Evolutionary conservation across 2,113 vertebrate species (phyloP), one percentile per base, ranked within the genome.

Genomic region (Pachycephala philippinensis): DNA sequence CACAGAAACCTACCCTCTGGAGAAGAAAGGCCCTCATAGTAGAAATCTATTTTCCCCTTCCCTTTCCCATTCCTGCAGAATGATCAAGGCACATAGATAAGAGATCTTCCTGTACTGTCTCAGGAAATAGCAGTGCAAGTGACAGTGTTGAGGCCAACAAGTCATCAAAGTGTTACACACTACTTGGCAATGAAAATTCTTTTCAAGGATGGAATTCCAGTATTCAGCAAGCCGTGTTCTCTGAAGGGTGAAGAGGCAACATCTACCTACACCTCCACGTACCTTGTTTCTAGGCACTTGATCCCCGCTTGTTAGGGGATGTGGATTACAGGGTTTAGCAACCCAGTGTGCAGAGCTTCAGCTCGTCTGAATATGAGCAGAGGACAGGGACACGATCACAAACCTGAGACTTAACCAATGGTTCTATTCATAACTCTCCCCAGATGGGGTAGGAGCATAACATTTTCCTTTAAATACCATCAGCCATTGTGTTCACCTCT

Each of bases 341-440:
- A 31, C 8, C 4, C 49, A 28, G 9, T 7, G 9, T 27, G 27
- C 35, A 60, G 30, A 64, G 11, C 26, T 50, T 45, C 37, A 57
- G 31, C 52, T 88, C 10, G 20, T 45, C 26, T 35, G 13, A 39
- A 59, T 68, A 37, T 23, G 52, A 88, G 40, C 23, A 45, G 39
- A 76, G 15, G 19, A 42, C 1, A 53, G 24, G 22, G 19, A 30
- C 1, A 8, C 0, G 0, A 37, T 7, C 42, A 49, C 31, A 49
- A 59, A 31, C 26, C 35, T 11, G 45, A 6, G 23, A 40, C 8
- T 57, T 70, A 40, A 57, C 4, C 1, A 4, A 15, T 24, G 24
- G 15, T 50, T 90, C 21, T 52, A 3, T 63, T 76, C 35, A 45
- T 21, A 53, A 42, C 2, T 6, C 14, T 56, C 4, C 81, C 5